These are phyloP conservation scores for Dryobates pubescens DNA, from an alignment of 2,797 vertebrate genomes.

Conservation along the genomic window DNA sequence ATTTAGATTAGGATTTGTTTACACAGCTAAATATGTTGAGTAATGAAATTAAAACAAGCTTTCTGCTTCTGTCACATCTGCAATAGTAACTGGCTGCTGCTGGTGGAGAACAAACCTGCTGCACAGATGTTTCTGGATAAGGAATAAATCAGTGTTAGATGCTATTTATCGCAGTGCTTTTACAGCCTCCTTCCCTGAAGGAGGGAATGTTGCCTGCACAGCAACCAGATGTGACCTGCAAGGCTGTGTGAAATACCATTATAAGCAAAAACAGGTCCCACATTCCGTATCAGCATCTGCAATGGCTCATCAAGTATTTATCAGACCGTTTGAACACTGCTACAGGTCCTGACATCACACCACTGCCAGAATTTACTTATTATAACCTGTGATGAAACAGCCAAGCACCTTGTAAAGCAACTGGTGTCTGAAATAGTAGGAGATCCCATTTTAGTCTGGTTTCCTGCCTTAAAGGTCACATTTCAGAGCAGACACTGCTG, in stretches of 20 bases:
- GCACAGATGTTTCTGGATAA: slow-evolving; percentile 66
- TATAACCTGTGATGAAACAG: slow-evolving; percentile 47
- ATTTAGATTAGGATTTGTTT: slow-evolving; percentile 70
- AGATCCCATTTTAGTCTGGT: slow-evolving; percentile 26
- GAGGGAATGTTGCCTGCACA: slow-evolving; percentile 27
- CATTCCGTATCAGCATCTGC: slow-evolving; percentile 37
- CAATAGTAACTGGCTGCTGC: slow-evolving; percentile 43
- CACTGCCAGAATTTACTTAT: slow-evolving; percentile 36
- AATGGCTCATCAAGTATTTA: slow-evolving; percentile 72
- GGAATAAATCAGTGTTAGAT: slow-evolving; percentile 57
- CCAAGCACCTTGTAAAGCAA: slow-evolving; percentile 39
- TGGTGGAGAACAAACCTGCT: slow-evolving; percentile 1
- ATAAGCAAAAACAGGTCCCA: slow-evolving; percentile 14
- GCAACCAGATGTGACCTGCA: slow-evolving; percentile 63
- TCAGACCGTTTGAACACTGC: neutral
- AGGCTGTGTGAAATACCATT: slow-evolving; percentile 10
- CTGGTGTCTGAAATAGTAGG: neutral
- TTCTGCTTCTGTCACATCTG: slow-evolving; percentile 61
- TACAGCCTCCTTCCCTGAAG: slow-evolving; percentile 31
- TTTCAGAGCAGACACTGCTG: neutral
- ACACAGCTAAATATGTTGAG: slow-evolving; percentile 60
- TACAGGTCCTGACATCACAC: neutral
- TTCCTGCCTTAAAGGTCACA: slow-evolving; percentile 32
- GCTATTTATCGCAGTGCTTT: slow-evolving; percentile 40
- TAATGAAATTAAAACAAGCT: slow-evolving; percentile 65